These are phyloP conservation scores for Anomalospiza imberbis DNA, from an alignment of 2,797 vertebrate genomes.

Conservation along the genomic window DNA sequence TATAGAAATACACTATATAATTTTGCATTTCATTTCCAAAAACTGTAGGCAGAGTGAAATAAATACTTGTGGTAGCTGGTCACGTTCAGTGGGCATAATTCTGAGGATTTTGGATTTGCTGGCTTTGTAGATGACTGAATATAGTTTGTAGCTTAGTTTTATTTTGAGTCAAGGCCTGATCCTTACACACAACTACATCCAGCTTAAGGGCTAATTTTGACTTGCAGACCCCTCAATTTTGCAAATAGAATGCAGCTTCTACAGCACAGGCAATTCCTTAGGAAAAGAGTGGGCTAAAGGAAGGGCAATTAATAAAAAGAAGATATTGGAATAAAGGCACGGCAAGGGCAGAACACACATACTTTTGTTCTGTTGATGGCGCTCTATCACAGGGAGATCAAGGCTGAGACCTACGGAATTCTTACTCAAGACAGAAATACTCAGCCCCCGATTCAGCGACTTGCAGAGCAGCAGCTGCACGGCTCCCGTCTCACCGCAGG, in stretches of 20 bases:
- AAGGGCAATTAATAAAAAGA: not conserved
- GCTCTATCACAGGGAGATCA: not conserved
- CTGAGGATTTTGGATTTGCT: not conserved
- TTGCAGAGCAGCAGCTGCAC: not conserved
- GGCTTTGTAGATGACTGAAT: not conserved
- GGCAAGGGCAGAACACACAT: not conserved
- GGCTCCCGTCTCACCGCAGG: not conserved
- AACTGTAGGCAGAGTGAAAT: not conserved
- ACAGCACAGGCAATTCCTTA: not conserved
- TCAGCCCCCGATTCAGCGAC: not conserved
- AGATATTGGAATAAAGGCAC: not conserved
- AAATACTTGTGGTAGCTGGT: not conserved
- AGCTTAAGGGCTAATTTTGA: not conserved
- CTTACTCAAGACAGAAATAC: not conserved
- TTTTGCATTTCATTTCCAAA: not conserved
- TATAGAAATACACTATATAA: not conserved
- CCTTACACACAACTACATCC: not conserved
- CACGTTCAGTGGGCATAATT: not conserved
- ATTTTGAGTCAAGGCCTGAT: not conserved
- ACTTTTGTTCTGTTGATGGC: not conserved
- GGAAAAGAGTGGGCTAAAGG: not conserved
- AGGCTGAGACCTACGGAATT: not conserved
- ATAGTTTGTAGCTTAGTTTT: not conserved
- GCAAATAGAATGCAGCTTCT: not conserved
- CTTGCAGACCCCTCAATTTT: not conserved